phyloP scores from a whole-genome alignment of 1,140 invertebrate genomes.

The Monochamus saltuarius region DNA sequence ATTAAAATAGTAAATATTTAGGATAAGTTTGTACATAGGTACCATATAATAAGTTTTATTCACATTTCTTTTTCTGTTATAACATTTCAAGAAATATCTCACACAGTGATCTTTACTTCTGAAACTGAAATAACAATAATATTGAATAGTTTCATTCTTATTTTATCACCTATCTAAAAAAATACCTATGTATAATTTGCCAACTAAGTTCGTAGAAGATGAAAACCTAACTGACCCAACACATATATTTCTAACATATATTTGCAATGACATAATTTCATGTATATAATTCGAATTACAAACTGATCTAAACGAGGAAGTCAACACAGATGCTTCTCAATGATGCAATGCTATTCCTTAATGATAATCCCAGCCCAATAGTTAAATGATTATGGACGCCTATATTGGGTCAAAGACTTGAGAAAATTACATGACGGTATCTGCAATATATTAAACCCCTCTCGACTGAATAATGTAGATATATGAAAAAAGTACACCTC shows the following conservation, averaged over 20 bases:
- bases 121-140: too few relatives aligned
- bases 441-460: not conserved
- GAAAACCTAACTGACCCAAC: not conserved
- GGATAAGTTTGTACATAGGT: too few relatives aligned
- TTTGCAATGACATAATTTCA: conserved; percentile 13
- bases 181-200: too few relatives aligned
- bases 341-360: conserved; percentile 15
- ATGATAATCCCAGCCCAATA: conserved; percentile 11
- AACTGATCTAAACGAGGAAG: not conserved
- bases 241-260: conserved; percentile 3
- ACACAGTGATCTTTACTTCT: too few relatives aligned
- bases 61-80: too few relatives aligned
- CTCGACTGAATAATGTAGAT: not conserved
- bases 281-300: conserved; percentile 2
- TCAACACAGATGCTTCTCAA: conserved; percentile 7
- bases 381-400: not conserved
- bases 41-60: too few relatives aligned
- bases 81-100: too few relatives aligned
- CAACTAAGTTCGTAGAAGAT: too few relatives aligned
- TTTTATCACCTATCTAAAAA: not conserved
- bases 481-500: not conserved
- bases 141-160: too few relatives aligned
- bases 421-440: not conserved
- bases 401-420: conserved; percentile 10
- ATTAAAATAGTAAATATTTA: not conserved